A percentile compares a stretch with the other conserved stretches of the same genome.
phyloP scores from a whole-genome alignment of 2,888 invertebrate species.

The Drosophila pseudotalamancana region DNA sequence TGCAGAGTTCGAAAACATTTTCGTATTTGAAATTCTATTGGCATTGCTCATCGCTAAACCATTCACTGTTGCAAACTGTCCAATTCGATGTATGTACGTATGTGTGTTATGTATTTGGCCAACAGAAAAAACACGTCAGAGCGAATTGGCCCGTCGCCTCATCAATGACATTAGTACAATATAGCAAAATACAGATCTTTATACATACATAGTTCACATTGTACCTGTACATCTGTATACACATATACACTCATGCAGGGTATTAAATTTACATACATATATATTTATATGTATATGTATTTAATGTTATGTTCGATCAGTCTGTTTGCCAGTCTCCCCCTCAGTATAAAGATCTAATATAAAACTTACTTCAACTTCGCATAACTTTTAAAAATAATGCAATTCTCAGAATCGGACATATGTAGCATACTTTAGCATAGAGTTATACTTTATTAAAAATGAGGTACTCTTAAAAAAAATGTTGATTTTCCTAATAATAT shows the following conservation, averaged over 20 bases:
- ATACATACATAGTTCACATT: background rate
- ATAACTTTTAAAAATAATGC: no score
- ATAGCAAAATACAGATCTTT: background rate
- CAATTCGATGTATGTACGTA: background rate
- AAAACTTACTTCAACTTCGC: no score
- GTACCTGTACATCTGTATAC: conserved; percentile 10
- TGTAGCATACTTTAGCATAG: no score
- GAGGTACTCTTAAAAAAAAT: no score
- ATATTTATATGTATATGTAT: no score
- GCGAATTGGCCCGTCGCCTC: conserved; percentile 30
- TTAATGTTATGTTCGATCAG: no score
- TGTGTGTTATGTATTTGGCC: conserved; percentile 6
- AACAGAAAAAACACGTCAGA: conserved; percentile 49
- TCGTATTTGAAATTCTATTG: conserved; percentile 61
- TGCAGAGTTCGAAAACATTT: conserved; percentile 37
- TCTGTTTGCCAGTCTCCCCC: no score
- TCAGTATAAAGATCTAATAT: no score
- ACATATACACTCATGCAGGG: conserved; percentile 6
- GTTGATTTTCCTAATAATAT: no score
- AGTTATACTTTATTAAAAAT: no score
- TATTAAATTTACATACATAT: no score
- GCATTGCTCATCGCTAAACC: conserved; percentile 69
- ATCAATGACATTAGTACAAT: conserved; percentile 66
- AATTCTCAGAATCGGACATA: no score
- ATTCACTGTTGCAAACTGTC: conserved; percentile 49